Conservation (phyloP, 2,888 invertebrate species). For the Catocala nupta region DNA sequence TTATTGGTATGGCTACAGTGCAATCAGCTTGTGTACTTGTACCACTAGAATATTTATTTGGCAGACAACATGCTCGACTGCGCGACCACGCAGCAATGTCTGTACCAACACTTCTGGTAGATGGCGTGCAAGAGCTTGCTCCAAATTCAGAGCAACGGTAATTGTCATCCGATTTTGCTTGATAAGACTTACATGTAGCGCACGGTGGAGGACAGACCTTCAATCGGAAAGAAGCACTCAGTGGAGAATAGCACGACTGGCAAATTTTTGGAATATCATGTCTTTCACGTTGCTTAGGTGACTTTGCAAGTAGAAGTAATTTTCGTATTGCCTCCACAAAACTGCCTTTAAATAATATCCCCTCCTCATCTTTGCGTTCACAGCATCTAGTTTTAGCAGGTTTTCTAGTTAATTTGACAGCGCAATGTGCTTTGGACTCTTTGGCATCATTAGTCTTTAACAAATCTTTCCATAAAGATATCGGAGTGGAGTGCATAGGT, state of each 20-base stretch:
- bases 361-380: constrained; percentile 9
- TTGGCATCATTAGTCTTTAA: neutral
- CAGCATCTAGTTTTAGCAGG: constrained; percentile 15
- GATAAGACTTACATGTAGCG: too few species aligned
- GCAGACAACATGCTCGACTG: too few species aligned
- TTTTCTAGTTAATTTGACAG: constrained; percentile 25
- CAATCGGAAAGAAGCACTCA: neutral
- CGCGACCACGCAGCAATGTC: too few species aligned
- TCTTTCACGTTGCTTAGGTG: neutral
- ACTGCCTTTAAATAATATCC: constrained; percentile 11
- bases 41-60: too few species aligned
- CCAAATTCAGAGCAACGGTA: too few species aligned
- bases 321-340: constrained; percentile 30
- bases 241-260: constrained; percentile 7
- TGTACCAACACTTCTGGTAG: too few species aligned
- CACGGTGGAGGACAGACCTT: too few species aligned
- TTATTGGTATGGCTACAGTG: too few species aligned
- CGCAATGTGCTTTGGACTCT: constrained; percentile 14
- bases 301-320: constrained; percentile 21
- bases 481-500: neutral
- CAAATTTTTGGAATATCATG: constrained; percentile 11
- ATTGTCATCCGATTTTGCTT: too few species aligned
- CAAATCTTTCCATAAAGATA: neutral
- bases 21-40: too few species aligned
- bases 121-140: too few species aligned